Percentiles rank a stretch among this genome's conserved stretches.
These are phyloP conservation scores for Anas capensis DNA, from an alignment of 2,797 vertebrate species.

Conservation along the genomic window DNA sequence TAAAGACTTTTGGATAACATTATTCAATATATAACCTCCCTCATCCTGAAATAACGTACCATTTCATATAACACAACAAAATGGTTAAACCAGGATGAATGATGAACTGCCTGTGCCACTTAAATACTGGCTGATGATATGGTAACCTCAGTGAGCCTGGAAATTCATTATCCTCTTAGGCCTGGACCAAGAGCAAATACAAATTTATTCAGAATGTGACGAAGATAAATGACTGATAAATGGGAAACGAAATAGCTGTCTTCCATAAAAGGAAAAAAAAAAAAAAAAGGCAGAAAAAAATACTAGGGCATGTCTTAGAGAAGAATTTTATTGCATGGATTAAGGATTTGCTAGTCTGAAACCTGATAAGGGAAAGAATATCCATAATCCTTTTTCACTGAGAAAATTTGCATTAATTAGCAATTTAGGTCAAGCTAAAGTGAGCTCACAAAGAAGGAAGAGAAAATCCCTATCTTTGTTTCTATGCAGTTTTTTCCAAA, in stretches of 20 bases:
- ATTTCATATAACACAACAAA: neutral
- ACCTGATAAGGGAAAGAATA: slow-evolving; percentile 37
- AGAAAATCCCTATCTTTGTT: slow-evolving; percentile 18
- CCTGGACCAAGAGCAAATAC: neutral
- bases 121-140: neutral
- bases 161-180: slow-evolving; percentile 23
- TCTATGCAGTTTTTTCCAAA: slow-evolving; percentile 9
- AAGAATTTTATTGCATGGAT: slow-evolving; percentile 34
- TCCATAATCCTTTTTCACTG: slow-evolving; percentile 33
- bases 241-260: neutral
- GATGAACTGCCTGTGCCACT: neutral
- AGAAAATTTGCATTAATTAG: slow-evolving; percentile 73
- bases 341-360: slow-evolving; percentile 57
- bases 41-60: neutral
- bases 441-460: neutral
- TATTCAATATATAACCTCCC: neutral
- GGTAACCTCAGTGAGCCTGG: neutral
- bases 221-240: slow-evolving; percentile 41
- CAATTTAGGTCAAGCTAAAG: slow-evolving; percentile 65
- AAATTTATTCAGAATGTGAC: slow-evolving; percentile 41
- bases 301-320: neutral
- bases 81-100: neutral
- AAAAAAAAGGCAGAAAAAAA: neutral
- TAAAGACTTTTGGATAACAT: neutral
- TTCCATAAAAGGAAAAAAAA: neutral